Percentiles rank a stretch among this genome's conserved stretches.
Evolutionary conservation across 2,888 invertebrate species (phyloP).

Genomic region (Cheilosia impressa): DNA sequence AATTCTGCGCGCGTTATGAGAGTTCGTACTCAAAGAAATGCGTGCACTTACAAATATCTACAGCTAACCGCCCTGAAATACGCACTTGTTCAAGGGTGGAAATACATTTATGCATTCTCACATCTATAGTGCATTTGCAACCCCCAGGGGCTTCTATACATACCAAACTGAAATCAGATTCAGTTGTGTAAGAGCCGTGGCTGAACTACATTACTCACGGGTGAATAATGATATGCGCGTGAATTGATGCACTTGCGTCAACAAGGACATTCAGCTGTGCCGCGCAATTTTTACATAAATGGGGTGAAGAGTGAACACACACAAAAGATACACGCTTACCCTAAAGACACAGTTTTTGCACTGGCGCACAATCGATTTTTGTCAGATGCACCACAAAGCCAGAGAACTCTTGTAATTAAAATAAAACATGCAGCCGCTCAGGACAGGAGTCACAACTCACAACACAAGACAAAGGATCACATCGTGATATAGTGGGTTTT

Average conservation of each 20-base stretch:
- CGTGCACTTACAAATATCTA: constrained; percentile 23
- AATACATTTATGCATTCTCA: constrained; percentile 49
- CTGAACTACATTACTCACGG: constrained; percentile 68
- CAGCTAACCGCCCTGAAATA: constrained; percentile 8
- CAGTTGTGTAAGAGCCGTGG: constrained; percentile 20
- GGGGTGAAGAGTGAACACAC: constrained; percentile 12
- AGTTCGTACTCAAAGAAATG: constrained; percentile 11
- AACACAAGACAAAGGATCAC: constrained; percentile 53
- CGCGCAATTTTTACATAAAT: constrained; percentile 5
- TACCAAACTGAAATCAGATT: constrained; percentile 15
- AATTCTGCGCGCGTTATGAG: constrained; percentile 32
- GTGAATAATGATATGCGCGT: constrained; percentile 66
- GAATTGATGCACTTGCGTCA: constrained; percentile 73
- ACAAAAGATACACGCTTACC: constrained; percentile 56
- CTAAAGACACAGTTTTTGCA: constrained; percentile 66
- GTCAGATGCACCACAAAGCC: constrained; percentile 47
- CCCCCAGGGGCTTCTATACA: constrained; percentile 24
- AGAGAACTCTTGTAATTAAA: constrained; percentile 39
- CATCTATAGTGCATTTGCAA: constrained; percentile 60
- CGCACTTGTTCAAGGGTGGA: constrained; percentile 60
- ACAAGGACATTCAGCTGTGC: constrained; percentile 53
- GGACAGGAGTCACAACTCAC: background rate
- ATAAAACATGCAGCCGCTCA: background rate
- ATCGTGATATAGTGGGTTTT: constrained; percentile 40
- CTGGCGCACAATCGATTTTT: constrained; percentile 41